Evolutionary conservation across 1,140 invertebrate species (phyloP), one percentile per base, ranked within the genome.

Genomic region (Hormaphis cornu): DNA sequence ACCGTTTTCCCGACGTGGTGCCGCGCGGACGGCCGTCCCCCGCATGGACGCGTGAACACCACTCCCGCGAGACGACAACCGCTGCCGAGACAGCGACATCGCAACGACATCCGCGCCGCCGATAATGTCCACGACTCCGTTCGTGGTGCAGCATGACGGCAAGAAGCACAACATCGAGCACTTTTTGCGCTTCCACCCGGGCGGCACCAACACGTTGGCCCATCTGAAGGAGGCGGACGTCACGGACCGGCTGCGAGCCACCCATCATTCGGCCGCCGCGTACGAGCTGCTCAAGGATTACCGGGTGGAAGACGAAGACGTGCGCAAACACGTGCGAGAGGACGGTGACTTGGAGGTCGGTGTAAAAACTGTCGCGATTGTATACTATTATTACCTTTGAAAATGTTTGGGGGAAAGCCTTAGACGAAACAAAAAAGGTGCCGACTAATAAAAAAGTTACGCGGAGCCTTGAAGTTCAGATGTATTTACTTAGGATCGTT

Each of bases 141-240:
- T 81, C 71, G 73, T 82, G 1, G 79, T 85, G 0, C 81, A 79
- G 63, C 81, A 84, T 74, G 74, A 76, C 24, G 79, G 79, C 1
- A 75, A 80, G 33, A 75, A 72, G 44, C 85, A 85, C 75, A 80
- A 86, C 66, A 78, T 86, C 69, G 75, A 77, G 37, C 72, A 76
- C 18, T 86, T 87, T 69, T 72, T 86, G 16, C 79, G 78, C 24
- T 81, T 84, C 72, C 85, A 87, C 75, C 85, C 85, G 0, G 85
- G 85, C 0, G 85, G 85, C 2, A 76, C 78, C 22, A 84, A 83
- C 70, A 82, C 82, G 2, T 74, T 87, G 3, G 73, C 76, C 69
- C 75, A 76, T 5, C 85, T 78, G 66, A 78, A 79, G 71, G 80
- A 81, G 22, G 80, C 78, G 74, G 81, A 81, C 48, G 75, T 87